Evolutionary conservation across 2,113 vertebrate genomes (phyloP).

Genomic region (Tursiops truncatus): DNA sequence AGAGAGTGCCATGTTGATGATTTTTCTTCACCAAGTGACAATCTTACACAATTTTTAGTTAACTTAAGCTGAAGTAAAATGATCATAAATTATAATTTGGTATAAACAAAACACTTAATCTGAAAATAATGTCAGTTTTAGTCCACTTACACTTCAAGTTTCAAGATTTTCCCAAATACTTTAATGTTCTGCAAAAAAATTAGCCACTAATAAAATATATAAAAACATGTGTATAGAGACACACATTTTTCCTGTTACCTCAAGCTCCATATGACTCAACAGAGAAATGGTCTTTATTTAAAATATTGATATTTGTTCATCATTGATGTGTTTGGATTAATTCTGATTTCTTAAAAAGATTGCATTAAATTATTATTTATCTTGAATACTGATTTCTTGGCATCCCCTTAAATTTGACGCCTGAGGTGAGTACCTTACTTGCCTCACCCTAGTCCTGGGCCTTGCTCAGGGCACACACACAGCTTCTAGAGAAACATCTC

Average conservation of each 20-base stretch:
- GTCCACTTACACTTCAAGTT: not conserved
- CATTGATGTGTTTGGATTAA: not conserved
- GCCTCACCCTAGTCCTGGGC: not conserved
- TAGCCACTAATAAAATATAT: not conserved
- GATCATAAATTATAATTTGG: not conserved
- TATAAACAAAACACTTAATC: not conserved
- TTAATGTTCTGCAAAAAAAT: not conserved
- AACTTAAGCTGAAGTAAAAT: constrained; percentile 2
- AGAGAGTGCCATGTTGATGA: not conserved
- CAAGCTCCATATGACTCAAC: not conserved
- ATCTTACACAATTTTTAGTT: constrained; percentile 26
- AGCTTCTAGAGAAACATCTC: not conserved
- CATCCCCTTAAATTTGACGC: not conserved
- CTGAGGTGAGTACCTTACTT: not conserved
- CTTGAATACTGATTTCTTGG: not conserved
- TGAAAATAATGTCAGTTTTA: not conserved
- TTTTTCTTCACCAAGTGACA: not conserved
- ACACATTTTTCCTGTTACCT: not conserved
- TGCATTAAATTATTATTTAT: not conserved
- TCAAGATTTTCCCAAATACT: not conserved
- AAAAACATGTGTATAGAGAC: not conserved
- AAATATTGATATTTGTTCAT: not conserved
- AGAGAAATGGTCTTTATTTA: not conserved
- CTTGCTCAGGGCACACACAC: not conserved
- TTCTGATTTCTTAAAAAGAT: constrained; percentile 34